Evolutionary conservation across 2,797 vertebrate genomes (phyloP), one percentile per base, ranked within the genome.

Genomic region (Trachurus trachurus): DNA sequence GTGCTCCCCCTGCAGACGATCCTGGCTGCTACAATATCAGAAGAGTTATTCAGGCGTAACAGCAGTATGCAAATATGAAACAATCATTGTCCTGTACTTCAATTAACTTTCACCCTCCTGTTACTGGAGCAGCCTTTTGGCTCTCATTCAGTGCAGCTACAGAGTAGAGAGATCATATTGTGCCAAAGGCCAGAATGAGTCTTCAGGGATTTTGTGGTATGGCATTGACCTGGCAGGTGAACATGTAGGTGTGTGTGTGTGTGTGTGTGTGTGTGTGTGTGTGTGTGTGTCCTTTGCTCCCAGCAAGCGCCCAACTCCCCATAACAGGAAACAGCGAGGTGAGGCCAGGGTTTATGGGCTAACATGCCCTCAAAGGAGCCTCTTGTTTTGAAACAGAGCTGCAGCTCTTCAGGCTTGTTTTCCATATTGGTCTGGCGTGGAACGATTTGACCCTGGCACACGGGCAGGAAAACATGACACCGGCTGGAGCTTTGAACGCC

Each of bases 391-490:
- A 88, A 88, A 90, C 89, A 91, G 89, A 85, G 89, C 89, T 87
- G 87, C 81, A 86, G 88, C 91, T 92, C 91, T 92, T 94, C 85
- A 83, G 83, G 78, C 87, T 88, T 89, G 85, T 89, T 92, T 92
- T 92, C 90, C 92, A 87, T 87, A 74, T 90, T 89, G 87, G 82
- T 91, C 90, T 94, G 92, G 89, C 85, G 37, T 86, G 89, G 86
- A 88, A 88, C 70, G 76, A 87, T 93, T 73, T 88, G 89, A 92
- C 89, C 88, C 88, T 93, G 93, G 94, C 92, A 90, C 82, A 6
- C n/a, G 81, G 90, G 84, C 88, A 93, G 93, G 93, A 94, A 94
- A 94, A 92, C 91, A 92, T 93, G 90, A 94, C 91, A 92, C 79
- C 26, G 66, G 74, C 76, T 45, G 60, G 62, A 75, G 85, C 88